A percentile compares a stretch with the other conserved stretches of the same genome.
phyloP scores from a whole-genome alignment of 2,888 invertebrate genomes.

The Lasioglossum pauxillum region DNA sequence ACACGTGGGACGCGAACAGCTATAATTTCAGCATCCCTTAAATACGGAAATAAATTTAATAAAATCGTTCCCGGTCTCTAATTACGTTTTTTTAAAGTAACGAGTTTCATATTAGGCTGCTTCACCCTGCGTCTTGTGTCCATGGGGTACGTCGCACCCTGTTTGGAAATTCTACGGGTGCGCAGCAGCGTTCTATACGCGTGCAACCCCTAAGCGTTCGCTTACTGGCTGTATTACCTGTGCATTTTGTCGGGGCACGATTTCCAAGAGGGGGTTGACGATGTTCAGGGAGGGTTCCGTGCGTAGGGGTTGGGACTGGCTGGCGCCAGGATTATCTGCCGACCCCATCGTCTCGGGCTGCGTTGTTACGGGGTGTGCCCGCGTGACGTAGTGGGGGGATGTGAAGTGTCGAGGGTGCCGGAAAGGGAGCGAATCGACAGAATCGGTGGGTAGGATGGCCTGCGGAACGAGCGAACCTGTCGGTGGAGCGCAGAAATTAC shows the following conservation, averaged over 20 bases:
- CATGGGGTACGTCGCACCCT: not conserved
- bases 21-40: no score
- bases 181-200: not conserved
- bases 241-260: conserved; percentile 18
- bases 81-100: not conserved
- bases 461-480: not conserved
- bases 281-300: conserved; percentile 51
- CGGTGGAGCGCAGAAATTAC: not conserved
- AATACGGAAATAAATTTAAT: no score
- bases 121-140: not conserved
- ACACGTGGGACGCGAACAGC: no score
- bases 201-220: conserved; percentile 18
- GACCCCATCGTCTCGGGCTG: conserved; percentile 74
- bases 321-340: conserved; percentile 79
- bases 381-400: conserved; percentile 17
- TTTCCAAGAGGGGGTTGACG: not conserved
- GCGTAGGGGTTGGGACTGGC: conserved; percentile 70
- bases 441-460: not conserved
- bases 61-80: not conserved
- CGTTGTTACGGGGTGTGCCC: conserved; percentile 68
- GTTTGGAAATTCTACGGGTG: not conserved
- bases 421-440: conserved; percentile 9
- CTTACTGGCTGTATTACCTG: conserved; percentile 43
- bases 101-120: not conserved
- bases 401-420: conserved; percentile 7